Evolutionary conservation across 2,113 vertebrate species (phyloP).

Genomic region (Crocuta crocuta): DNA sequence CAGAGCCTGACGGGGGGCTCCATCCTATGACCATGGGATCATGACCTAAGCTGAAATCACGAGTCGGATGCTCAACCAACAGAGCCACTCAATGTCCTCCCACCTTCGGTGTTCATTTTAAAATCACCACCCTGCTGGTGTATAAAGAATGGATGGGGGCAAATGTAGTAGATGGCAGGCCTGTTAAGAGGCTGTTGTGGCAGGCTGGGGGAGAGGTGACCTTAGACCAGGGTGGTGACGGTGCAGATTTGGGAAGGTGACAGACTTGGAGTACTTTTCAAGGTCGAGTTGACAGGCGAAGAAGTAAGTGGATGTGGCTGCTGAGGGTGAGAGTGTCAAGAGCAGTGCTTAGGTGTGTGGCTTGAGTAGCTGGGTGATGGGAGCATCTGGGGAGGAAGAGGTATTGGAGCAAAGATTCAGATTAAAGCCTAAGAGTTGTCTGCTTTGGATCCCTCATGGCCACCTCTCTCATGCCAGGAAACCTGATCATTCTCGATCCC

Average conservation of each 20-base stretch:
- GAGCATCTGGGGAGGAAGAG: not conserved
- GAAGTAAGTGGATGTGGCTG: not conserved
- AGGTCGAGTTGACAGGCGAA: not conserved
- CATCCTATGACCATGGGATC: too few relatives aligned
- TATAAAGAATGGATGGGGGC: not conserved
- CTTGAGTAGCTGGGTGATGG: not conserved
- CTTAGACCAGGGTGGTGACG: not conserved
- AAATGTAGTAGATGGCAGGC: not conserved
- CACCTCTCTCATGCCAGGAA: not conserved
- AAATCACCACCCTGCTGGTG: not conserved
- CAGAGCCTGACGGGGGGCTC: not conserved
- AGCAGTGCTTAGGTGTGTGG: not conserved
- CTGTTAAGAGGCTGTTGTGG: not conserved
- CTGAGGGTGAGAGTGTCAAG: not conserved
- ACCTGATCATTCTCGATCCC: not conserved
- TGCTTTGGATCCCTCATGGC: not conserved
- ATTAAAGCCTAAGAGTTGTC: not conserved
- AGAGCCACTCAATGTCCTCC: too few relatives aligned
- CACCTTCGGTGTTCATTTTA: not conserved
- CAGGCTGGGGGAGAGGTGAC: not conserved
- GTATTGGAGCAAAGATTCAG: not conserved
- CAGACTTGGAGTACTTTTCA: not conserved
- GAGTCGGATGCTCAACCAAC: too few relatives aligned
- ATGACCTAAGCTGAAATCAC: too few relatives aligned
- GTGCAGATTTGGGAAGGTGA: not conserved